Evolutionary conservation across 2,797 vertebrate species (phyloP).

Genomic region (Bradypodion ventrale): DNA sequence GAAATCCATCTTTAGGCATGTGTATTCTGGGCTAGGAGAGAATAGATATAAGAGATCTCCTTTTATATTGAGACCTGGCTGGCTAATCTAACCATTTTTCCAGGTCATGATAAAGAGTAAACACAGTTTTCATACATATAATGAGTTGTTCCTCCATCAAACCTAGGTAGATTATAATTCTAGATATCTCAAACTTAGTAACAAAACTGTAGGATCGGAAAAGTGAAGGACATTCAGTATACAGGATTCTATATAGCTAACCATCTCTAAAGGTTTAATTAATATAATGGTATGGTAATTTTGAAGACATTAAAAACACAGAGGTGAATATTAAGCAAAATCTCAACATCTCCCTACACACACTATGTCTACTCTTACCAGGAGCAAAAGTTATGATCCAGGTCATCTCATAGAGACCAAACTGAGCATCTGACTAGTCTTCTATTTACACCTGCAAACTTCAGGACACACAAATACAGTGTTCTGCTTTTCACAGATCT

Average conservation of each 20-base stretch:
- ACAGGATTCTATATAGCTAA: background rate
- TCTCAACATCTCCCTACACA: background rate
- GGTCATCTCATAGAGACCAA: background rate
- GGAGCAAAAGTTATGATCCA: background rate
- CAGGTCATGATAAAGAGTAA: slow-evolving; percentile 53
- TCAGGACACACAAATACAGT: background rate
- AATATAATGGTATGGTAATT: background rate
- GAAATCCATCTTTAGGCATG: slow-evolving; percentile 77
- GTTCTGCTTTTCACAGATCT: background rate
- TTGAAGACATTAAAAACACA: background rate
- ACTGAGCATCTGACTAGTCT: background rate
- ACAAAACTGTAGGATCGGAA: background rate
- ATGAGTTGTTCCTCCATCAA: slow-evolving; percentile 45
- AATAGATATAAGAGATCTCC: slow-evolving; percentile 75
- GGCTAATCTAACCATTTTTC: slow-evolving; percentile 68
- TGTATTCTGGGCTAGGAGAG: slow-evolving; percentile 76
- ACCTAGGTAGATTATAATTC: slow-evolving; percentile 25
- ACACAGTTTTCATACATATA: background rate
- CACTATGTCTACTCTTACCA: background rate
- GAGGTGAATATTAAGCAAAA: background rate
- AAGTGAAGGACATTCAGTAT: background rate
- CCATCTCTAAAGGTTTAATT: background rate
- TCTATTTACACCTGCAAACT: background rate
- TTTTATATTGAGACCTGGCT: slow-evolving; percentile 74
- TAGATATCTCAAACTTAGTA: background rate